Conservation (phyloP, 2,113 vertebrate species). For the Pedetes capensis region DNA sequence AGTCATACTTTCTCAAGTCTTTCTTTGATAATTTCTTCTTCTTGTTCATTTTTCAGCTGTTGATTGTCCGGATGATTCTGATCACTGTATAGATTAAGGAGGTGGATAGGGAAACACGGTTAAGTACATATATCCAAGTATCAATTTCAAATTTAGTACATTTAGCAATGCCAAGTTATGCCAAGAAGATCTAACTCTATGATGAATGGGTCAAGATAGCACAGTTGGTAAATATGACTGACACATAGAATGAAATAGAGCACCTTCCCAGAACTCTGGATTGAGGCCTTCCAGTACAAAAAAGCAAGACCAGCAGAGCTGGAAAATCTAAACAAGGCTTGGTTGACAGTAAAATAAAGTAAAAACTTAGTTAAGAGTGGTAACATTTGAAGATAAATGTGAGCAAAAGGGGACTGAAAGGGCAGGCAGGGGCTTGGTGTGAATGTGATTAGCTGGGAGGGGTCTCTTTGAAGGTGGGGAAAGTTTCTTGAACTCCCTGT, state of each 20-base stretch:
- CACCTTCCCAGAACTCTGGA: background rate
- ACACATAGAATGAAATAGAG: background rate
- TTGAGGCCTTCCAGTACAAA: background rate
- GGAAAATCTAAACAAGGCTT: background rate
- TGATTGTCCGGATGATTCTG: slow-evolving; percentile 68
- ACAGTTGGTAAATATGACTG: background rate
- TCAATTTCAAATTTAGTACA: background rate
- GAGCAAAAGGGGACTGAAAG: background rate
- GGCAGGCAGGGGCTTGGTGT: background rate
- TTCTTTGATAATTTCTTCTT: slow-evolving; percentile 88
- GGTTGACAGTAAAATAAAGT: background rate
- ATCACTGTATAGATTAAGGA: slow-evolving; percentile 62
- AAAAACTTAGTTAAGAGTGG: background rate
- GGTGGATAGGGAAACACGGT: background rate
- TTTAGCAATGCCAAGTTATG: background rate
- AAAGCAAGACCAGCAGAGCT: background rate
- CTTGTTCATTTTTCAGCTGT: slow-evolving; percentile 78
- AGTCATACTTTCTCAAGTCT: slow-evolving; percentile 86
- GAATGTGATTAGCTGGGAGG: background rate
- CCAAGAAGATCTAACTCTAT: background rate
- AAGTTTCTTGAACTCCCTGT: too few species aligned
- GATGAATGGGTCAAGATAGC: background rate
- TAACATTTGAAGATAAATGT: background rate
- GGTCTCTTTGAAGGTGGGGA: too few species aligned
- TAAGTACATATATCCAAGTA: background rate